Evolutionary conservation across 1,140 invertebrate species (phyloP).

Genomic region (Drosophila nebulosa): DNA sequence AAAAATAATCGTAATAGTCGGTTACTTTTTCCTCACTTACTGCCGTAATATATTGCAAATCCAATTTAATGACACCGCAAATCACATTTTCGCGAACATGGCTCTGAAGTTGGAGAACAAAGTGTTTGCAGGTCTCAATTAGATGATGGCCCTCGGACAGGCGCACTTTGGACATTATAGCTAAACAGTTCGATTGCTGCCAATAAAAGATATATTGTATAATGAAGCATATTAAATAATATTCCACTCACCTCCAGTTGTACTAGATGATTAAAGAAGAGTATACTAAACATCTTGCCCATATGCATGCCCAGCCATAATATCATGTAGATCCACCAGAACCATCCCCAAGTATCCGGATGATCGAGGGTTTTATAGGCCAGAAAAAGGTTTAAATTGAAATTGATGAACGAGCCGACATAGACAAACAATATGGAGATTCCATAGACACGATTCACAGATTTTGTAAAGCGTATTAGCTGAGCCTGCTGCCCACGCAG

Average conservation of each 20-base stretch:
- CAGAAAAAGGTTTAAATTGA: conserved; percentile 60
- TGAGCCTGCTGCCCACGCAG: conserved; percentile 38
- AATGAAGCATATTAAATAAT: neutral
- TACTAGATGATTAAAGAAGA: conserved; percentile 50
- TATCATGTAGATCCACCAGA: conserved; percentile 39
- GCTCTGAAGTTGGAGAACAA: conserved; percentile 31
- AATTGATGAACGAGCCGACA: conserved; percentile 63
- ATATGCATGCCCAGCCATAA: conserved; percentile 61
- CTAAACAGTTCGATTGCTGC: conserved; percentile 48
- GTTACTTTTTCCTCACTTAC: conserved; percentile 4
- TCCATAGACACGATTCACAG: conserved; percentile 44
- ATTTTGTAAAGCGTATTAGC: conserved; percentile 45
- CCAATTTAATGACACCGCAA: conserved; percentile 37
- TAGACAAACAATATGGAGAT: conserved; percentile 55
- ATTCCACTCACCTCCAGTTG: conserved; percentile 25
- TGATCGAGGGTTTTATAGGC: conserved; percentile 55
- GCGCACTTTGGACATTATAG: conserved; percentile 1
- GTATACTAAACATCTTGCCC: conserved; percentile 53
- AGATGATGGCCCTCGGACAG: conserved; percentile 12
- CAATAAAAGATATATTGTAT: neutral
- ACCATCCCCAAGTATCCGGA: neutral
- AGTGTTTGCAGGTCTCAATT: conserved; percentile 47
- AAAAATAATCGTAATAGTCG: neutral
- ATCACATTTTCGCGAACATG: conserved; percentile 44
- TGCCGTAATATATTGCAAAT: conserved; percentile 51